phyloP scores from a whole-genome alignment of 2,113 vertebrate genomes.

The Pteropus alecto region DNA sequence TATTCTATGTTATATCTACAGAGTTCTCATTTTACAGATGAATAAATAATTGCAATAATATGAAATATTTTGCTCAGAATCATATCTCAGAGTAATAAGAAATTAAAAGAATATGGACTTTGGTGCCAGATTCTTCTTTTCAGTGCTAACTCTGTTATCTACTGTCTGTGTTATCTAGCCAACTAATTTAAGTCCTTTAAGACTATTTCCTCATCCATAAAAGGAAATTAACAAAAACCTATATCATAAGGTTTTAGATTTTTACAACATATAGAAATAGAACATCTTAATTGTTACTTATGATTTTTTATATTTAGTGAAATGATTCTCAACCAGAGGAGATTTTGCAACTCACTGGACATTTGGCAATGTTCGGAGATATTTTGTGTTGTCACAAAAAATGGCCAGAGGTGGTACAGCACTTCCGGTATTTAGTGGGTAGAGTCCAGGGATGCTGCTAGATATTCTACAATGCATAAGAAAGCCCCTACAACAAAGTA shows the following conservation, averaged over 20 bases:
- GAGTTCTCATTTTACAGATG: not conserved
- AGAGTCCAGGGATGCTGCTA: not conserved
- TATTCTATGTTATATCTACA: not conserved
- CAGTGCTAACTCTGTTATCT: not conserved
- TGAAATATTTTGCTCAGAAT: not conserved
- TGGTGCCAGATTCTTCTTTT: not conserved
- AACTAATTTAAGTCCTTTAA: not conserved
- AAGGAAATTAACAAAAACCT: not conserved
- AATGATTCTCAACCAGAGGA: not conserved
- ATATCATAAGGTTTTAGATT: not conserved
- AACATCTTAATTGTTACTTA: not conserved
- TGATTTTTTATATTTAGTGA: not conserved
- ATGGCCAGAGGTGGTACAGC: not conserved
- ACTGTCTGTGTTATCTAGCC: not conserved
- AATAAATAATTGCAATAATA: not conserved
- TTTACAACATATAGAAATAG: not conserved
- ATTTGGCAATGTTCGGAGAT: not conserved
- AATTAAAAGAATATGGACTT: not conserved
- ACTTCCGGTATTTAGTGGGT: too few relatives aligned
- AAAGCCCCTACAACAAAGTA: not conserved
- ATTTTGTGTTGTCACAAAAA: not conserved
- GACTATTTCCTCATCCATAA: not conserved
- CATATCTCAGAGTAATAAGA: not conserved
- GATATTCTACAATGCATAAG: not conserved
- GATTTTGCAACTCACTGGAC: not conserved